Evolutionary conservation across 2,113 vertebrate genomes (phyloP), one percentile per base, ranked within the genome.

Genomic region (Dermatemys mawii): DNA sequence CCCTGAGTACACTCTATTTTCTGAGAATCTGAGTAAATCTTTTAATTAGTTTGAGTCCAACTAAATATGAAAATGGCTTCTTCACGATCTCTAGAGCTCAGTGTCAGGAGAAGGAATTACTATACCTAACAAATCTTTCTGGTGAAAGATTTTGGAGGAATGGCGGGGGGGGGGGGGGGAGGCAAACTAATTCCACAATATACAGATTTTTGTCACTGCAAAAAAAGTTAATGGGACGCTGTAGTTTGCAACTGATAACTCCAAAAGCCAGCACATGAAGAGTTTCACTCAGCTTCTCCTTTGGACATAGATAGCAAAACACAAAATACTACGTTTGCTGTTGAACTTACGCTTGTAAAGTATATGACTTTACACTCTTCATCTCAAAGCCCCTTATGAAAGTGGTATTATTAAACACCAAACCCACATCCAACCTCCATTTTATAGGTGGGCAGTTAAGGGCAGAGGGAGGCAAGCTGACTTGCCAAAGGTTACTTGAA

Each of bases 161-260:
- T 8, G 46, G 5, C 5, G 46, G 46, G 46, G 46, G 46, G 46
- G 5, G 46, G 46, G 46, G 46, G 8, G 46, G 46, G 46, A 6
- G 46, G 49, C 35, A 4, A 6, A 11, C 48, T 6, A n/a, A 29
- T 78, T 55, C 41, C 2, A 0, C 49, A 3, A 5, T 22, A 41
- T 11, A 5, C 2, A 22, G 13, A 10, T 12, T 38, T 26, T 57
- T 29, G 27, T 57, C 27, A 29, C 55, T 29, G 60, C 60, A 63
- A 63, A 63, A 32, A 4, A 12, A 1, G 0, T 9, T 27, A 38
- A 22, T 0, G 48, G 24, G 32, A 6, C 5, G 1, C 9, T 5
- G 41, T n/a, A 67, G 63, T 38, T 35, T 67, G 63, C 35, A 67
- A n/a, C 17, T n/a, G 14, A 67, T 67, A 67, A 38, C 35, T 35